Percentiles rank a stretch among this genome's conserved stretches.
These are phyloP conservation scores for Marmota monax DNA, from an alignment of 2,113 vertebrate species.

Conservation along the genomic window DNA sequence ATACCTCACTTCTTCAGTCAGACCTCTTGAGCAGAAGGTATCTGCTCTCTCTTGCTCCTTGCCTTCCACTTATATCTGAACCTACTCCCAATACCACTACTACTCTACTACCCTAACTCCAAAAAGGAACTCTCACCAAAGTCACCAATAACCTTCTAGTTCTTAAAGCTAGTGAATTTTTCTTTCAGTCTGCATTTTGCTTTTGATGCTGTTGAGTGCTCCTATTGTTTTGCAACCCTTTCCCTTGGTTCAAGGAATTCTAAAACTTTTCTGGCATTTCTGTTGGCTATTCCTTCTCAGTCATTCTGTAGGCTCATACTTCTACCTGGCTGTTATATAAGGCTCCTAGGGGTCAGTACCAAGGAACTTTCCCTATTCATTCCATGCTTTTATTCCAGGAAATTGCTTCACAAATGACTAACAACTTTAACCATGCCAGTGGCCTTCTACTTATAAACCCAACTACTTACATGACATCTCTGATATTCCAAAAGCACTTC, in stretches of 20 bases:
- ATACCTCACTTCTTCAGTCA: not conserved
- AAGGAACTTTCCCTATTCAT: not conserved
- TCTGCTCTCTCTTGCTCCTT: not conserved
- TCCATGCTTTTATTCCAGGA: not conserved
- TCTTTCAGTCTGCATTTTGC: not conserved
- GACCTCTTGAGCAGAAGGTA: not conserved
- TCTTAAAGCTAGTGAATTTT: not conserved
- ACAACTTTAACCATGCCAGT: not conserved
- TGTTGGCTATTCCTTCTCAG: not conserved
- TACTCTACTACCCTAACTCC: not conserved
- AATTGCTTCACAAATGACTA: not conserved
- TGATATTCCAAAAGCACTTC: constrained; percentile 37
- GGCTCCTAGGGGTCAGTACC: not conserved
- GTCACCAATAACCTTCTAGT: not conserved
- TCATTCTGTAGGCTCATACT: not conserved
- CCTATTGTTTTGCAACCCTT: not conserved
- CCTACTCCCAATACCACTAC: not conserved
- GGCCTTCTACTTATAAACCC: not conserved
- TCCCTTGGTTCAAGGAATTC: not conserved
- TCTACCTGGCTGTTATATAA: not conserved
- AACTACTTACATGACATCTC: not conserved
- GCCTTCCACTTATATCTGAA: not conserved
- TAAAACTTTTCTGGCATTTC: not conserved
- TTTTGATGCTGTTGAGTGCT: not conserved
- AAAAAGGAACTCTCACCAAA: not conserved